Base-by-base conservation (phyloP, 2,113 vertebrate species). In the Syngnathus scovelli region DNA sequence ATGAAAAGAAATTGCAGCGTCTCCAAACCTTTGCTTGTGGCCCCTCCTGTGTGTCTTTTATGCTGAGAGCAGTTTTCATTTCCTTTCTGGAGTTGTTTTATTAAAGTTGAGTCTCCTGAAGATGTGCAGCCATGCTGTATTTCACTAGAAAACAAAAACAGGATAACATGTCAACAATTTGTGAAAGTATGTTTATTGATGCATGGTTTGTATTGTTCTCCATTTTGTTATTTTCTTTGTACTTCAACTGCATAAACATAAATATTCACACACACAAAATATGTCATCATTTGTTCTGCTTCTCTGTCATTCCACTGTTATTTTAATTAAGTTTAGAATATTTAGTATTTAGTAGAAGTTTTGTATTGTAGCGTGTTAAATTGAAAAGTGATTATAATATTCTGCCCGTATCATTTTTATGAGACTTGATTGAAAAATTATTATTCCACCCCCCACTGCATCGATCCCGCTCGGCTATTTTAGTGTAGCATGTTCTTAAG, bases 401-500 rank as follows among this genome's bases (percentile, higher is more conserved):
- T 15, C 13, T 51, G 49, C 49, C 3, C 9, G 49, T 8, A 9
- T 51, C 7, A 2, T 19, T n/a, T 33, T 33, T 33, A 33, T 33
- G 27, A 3, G 27, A 33, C 27, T 33, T 33, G 2, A 33, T 33
- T 33, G 27, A 33, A 33, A 33, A 33, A 33, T 70, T 6, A 11
- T 44, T 16, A 64, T 66, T 74, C 66, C 38, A 38, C 7, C 38
- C 64, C 62, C 58, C 59, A 58, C 61, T 62, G 9, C 39, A 58
- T 65, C 59, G 11, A 69, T 77, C 64, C 75, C 61, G 51, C 56
- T 39, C 68, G 49, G 39, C 55, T 74, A 70, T 75, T 76, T 78
- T 81, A 68, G 75, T 82, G 78, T 61, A 69, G 68, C 74, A 59
- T 70, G 73, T 79, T 85, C 75, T 81, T 83, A 83, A 85, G 83